Evolutionary conservation across 2,888 invertebrate genomes (phyloP), one percentile per base, ranked within the genome.

Genomic region (Cloeon dipterum): DNA sequence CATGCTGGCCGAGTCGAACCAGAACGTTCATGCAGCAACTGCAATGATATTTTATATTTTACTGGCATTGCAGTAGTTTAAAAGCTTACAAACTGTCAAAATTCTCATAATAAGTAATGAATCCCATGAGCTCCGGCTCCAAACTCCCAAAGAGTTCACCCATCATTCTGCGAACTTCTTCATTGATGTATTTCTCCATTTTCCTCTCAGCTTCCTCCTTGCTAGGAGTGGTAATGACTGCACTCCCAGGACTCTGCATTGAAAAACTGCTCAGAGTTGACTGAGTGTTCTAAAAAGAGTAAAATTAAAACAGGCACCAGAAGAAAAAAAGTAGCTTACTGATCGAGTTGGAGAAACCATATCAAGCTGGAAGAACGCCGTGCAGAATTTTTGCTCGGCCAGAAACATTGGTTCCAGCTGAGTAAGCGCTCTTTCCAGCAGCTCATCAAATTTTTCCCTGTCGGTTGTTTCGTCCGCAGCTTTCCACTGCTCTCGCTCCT

Each of bases 21-120:
- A 94, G 63, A 42, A 91, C 81, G 47, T 88, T 85, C 70, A 94
- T 81, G 37, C 86, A 88, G 54, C 89, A 89, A 57, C 89, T 91
- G 50, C 39, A 58, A 54, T 45, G 37, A 39, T 3, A n/a, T n/a
- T n/a, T n/a, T n/a, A n/a, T n/a, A n/a, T n/a, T n/a, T n/a, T n/a
- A n/a, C n/a, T 23, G 23, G n/a, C n/a, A n/a, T n/a, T n/a, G n/a
- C n/a, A n/a, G 10, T 11, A 18, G 14, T 32, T 32, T 34, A 18
- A 54, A 48, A 59, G 53, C 79, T 69, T 59, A 91, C 86, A 88
- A 85, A 47, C 76, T 75, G 56, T 93, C 89, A 48, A 79, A 70
- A 48, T 75, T 74, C 57, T 89, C 91, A 46, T 86, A 75, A 52
- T 79, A 74, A 32, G 70, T 66, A 42, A 94, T 79, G 48, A 96